Percentiles rank a stretch among this genome's conserved stretches.
Evolutionary conservation across 2,888 invertebrate genomes (phyloP).

Genomic region (Mongoloraphidia duomilia): DNA sequence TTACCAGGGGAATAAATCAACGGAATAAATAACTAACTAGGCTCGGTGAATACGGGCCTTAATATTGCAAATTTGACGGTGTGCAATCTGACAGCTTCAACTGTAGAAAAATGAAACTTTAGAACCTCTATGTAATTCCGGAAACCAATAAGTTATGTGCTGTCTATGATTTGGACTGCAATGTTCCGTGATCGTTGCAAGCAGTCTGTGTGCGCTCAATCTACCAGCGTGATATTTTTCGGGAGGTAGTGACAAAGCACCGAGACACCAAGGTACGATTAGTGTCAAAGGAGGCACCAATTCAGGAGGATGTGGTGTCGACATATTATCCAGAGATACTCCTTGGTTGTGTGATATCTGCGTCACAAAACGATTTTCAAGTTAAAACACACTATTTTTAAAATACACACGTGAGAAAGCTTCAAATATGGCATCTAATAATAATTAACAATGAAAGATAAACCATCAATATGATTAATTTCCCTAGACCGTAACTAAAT

Average conservation of each 20-base stretch:
- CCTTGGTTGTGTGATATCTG: constrained; percentile 64
- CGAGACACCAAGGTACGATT: constrained; percentile 90
- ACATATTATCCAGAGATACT: constrained; percentile 59
- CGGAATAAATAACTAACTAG: too few relatives aligned
- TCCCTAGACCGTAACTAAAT: too few relatives aligned
- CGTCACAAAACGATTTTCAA: constrained; percentile 10
- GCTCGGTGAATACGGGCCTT: too few relatives aligned
- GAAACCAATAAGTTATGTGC: constrained; percentile 74
- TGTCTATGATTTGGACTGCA: constrained; percentile 55
- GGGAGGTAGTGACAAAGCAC: constrained; percentile 61
- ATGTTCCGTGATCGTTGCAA: constrained; percentile 75
- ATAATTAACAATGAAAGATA: too few relatives aligned
- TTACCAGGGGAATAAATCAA: too few relatives aligned
- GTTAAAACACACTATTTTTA: not conserved
- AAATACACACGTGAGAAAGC: not conserved
- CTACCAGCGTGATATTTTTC: constrained; percentile 64
- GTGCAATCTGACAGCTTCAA: too few relatives aligned
- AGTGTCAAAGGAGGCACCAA: constrained; percentile 74
- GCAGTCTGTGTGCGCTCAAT: constrained; percentile 69
- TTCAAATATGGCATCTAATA: too few relatives aligned
- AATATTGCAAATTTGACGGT: too few relatives aligned
- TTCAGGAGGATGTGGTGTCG: constrained; percentile 59
- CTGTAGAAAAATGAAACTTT: too few relatives aligned
- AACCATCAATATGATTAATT: too few relatives aligned
- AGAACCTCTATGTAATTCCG: constrained; percentile 65